phyloP scores from a whole-genome alignment of 2,888 invertebrate genomes.

The Pteria penguin region DNA sequence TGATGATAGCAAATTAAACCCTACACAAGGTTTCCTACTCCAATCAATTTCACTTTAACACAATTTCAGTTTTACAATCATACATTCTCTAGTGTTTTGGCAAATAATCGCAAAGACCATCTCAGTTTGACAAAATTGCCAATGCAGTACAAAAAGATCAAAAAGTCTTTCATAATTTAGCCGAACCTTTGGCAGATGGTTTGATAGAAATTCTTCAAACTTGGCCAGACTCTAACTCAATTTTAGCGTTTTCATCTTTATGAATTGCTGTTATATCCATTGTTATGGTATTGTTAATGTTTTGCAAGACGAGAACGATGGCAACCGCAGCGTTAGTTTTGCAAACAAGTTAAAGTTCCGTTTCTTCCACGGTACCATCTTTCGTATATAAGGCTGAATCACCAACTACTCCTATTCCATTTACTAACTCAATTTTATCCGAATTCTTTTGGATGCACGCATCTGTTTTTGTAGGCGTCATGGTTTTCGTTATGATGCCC shows the following conservation, averaged over 20 bases:
- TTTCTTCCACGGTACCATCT: constrained; percentile 3
- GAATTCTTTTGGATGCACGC: constrained; percentile 17
- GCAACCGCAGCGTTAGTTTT: neutral
- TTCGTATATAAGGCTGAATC: neutral
- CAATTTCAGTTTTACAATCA: constrained; percentile 16
- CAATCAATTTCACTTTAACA: constrained; percentile 9
- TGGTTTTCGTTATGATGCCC: too few species aligned
- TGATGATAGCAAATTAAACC: neutral
- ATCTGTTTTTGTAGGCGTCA: too few species aligned
- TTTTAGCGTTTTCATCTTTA: neutral
- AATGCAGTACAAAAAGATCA: constrained; percentile 24
- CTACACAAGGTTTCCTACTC: neutral
- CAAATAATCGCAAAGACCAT: neutral
- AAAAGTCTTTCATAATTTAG: constrained; percentile 27
- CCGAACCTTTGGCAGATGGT: constrained; percentile 32
- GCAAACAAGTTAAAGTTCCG: neutral
- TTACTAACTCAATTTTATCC: neutral
- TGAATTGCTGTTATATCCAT: neutral
- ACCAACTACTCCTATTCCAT: neutral
- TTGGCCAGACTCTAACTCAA: constrained; percentile 11
- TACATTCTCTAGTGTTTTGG: constrained; percentile 11
- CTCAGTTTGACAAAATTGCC: constrained; percentile 21
- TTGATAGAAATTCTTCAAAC: neutral
- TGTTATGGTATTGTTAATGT: neutral
- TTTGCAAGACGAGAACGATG: constrained; percentile 10